Percentiles rank a stretch among this genome's conserved stretches.
Evolutionary conservation across 2,113 vertebrate species (phyloP).

Genomic region (Colius striatus): DNA sequence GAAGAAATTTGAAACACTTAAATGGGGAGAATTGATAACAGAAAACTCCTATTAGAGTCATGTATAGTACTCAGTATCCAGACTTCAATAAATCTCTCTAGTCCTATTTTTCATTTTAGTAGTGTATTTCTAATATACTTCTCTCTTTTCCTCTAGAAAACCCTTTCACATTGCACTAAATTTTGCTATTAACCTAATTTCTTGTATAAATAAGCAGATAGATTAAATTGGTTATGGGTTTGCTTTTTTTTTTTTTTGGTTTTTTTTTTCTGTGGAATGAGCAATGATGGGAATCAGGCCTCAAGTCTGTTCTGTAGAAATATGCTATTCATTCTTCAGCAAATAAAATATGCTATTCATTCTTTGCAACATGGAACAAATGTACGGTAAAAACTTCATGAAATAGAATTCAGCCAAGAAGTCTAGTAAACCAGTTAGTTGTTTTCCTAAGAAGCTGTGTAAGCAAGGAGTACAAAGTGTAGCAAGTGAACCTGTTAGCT

Average conservation of each 20-base stretch:
- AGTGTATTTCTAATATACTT: background rate
- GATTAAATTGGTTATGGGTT: background rate
- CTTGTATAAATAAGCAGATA: background rate
- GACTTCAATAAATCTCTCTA: conserved; percentile 3
- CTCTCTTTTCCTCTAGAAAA: background rate
- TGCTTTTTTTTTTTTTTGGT: background rate
- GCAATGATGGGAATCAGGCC: background rate
- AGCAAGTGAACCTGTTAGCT: too few relatives aligned
- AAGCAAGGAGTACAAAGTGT: background rate
- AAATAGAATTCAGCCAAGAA: background rate
- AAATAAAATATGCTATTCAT: background rate
- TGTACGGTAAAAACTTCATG: background rate
- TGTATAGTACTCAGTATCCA: background rate
- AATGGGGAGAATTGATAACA: background rate
- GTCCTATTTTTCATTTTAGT: background rate
- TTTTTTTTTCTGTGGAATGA: background rate
- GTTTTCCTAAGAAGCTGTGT: background rate
- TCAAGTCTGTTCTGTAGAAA: background rate
- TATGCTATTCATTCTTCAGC: too few relatives aligned
- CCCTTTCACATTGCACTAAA: background rate
- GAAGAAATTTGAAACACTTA: background rate
- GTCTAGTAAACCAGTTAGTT: background rate
- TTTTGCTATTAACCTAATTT: background rate
- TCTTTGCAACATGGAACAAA: background rate
- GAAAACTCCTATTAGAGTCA: background rate